Evolutionary conservation across 2,888 invertebrate species (phyloP), one percentile per base, ranked within the genome.

Genomic region (Synergus itoensis): DNA sequence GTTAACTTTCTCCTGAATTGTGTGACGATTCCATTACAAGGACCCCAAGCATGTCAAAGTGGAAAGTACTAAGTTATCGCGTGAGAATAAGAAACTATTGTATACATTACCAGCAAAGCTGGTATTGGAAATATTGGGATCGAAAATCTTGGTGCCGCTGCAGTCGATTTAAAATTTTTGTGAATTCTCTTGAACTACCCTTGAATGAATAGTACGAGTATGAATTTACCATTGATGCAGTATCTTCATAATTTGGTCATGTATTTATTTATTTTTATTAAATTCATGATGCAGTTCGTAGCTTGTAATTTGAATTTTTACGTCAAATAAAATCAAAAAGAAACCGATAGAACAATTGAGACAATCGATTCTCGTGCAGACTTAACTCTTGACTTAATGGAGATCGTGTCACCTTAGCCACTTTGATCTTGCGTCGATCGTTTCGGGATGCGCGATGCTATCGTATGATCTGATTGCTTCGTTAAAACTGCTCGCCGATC

Each of bases 391-490:
- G 81, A 82, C 79, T 84, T 86, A 86, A 84, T 86, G 83, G 84
- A 84, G 83, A 86, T 82, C 77, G 82, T 84, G 84, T 83, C 83
- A 86, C 82, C 83, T 80, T 79, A 79, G 81, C 81, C 83, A 84
- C 79, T 79, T 78, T 78, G 84, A 85, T 86, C 84, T 83, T 80
- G 77, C 65, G 82, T 80, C 79, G 83, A 79, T 86, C 83, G 84
- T 45, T 45, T 45, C 14, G 45, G 12, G 77, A 82, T 84, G 80
- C 78, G 78, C 79, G 78, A 78, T 78, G 79, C 82, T 87, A 87
- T 88, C 87, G 83, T 79, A 82, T 79, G 83, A 88, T 88, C 85
- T 86, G 85, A 89, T 88, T 87, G 84, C 84, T 87, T 88, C 87
- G 86, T 88, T 88, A 88, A 87, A 86, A 86, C 83, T 82, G 83